Conservation (phyloP, 1,140 invertebrate genomes). For the Drosophila equinoxialis region DNA sequence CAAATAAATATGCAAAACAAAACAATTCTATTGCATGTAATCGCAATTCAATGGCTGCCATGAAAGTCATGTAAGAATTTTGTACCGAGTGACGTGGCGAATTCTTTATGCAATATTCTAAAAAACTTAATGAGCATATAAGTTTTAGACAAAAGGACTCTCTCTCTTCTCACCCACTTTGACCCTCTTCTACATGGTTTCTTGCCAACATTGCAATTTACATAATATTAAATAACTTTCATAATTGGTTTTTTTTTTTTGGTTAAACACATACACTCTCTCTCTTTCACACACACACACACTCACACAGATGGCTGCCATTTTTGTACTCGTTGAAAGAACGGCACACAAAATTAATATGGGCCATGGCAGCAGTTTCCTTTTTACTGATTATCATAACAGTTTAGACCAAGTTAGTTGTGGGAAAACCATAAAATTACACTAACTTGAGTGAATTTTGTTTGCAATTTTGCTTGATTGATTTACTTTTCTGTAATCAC, state of each 20-base stretch:
- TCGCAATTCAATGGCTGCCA: too few relatives aligned
- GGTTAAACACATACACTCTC: not conserved
- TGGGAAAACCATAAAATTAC: not conserved
- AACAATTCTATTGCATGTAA: too few relatives aligned
- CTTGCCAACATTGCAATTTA: not conserved
- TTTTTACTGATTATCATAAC: not conserved
- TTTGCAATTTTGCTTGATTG: not conserved
- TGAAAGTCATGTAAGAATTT: too few relatives aligned
- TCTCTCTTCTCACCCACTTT: not conserved
- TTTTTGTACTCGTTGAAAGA: not conserved
- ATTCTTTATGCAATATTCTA: not conserved
- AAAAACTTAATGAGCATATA: not conserved
- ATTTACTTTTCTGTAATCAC: too few relatives aligned
- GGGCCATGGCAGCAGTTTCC: not conserved
- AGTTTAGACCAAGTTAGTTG: not conserved
- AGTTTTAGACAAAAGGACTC: not conserved
- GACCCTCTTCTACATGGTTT: not conserved
- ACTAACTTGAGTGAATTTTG: not conserved
- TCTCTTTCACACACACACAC: not conserved
- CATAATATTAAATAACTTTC: conserved; percentile 10
- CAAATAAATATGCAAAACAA: too few relatives aligned
- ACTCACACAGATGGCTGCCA: too few relatives aligned
- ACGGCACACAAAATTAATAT: not conserved
- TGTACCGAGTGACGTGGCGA: not conserved
- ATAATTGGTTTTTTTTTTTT: not conserved